Evolutionary conservation across 53 echinoderm and acorn worm species (phyloP).

Genomic region (Patiria pectinifera): DNA sequence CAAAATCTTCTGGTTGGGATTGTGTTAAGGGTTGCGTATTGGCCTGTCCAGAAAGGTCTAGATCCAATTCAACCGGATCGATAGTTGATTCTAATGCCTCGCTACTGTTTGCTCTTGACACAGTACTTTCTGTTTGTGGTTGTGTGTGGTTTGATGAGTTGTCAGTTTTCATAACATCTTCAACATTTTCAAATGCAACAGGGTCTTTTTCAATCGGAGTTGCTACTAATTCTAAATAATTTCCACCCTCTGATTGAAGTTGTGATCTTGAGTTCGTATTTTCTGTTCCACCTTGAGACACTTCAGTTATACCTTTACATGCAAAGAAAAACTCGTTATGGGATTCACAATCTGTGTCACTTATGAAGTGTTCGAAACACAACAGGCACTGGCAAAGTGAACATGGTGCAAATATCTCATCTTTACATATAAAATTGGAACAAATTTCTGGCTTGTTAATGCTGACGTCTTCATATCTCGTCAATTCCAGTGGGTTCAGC

Average conservation of each 20-base stretch:
- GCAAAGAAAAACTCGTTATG: constrained; percentile 29
- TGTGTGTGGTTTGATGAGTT: constrained; percentile 22
- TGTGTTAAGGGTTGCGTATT: too few species aligned
- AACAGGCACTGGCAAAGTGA: constrained; percentile 15
- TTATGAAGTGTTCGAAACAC: constrained; percentile 31
- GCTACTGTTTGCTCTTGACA: neutral
- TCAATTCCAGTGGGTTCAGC: constrained; percentile 9
- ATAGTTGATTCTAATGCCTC: neutral
- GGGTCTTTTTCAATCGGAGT: constrained; percentile 3
- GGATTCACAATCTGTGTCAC: constrained; percentile 26
- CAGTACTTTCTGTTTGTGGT: neutral
- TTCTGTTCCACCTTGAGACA: neutral
- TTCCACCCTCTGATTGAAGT: constrained; percentile 26
- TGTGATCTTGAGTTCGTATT: neutral
- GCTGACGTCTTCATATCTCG: constrained; percentile 32
- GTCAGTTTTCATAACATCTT: neutral
- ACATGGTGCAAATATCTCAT: constrained; percentile 50
- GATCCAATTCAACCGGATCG: neutral
- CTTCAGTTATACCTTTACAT: constrained; percentile 18
- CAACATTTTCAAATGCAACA: neutral
- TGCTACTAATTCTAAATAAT: neutral
- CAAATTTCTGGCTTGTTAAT: constrained; percentile 28
- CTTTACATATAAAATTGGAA: constrained; percentile 39
- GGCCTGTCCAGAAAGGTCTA: too few species aligned
- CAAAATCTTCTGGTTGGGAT: constrained; percentile 42